These are phyloP conservation scores for Drosophila nasuta DNA, from an alignment of 1,140 invertebrate genomes.

Conservation along the genomic window DNA sequence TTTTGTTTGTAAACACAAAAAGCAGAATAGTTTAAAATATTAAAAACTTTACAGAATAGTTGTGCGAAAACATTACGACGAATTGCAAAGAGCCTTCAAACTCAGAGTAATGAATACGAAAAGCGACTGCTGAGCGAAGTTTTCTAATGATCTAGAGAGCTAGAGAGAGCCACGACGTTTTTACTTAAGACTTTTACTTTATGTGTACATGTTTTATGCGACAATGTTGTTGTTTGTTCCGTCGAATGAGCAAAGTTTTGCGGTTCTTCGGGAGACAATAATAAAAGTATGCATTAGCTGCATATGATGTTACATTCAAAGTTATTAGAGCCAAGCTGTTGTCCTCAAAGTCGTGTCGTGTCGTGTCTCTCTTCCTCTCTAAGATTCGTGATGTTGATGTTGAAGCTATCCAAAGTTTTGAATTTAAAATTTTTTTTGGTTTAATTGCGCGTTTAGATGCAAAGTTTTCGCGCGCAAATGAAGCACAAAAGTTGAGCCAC, in stretches of 20 bases:
- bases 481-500: conserved; percentile 51
- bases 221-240: neutral
- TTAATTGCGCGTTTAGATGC: conserved; percentile 68
- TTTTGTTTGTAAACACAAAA: no score
- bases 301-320: neutral
- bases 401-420: conserved; percentile 16
- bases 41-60: no score
- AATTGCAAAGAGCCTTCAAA: no score
- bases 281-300: conserved; percentile 8
- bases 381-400: neutral
- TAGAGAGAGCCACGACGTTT: neutral
- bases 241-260: conserved; percentile 1
- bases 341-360: neutral
- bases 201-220: neutral
- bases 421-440: conserved; percentile 48
- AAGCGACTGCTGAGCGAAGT: neutral
- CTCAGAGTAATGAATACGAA: no score
- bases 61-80: no score
- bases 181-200: neutral
- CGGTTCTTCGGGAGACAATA: neutral
- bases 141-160: neutral
- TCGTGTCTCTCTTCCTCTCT: neutral
- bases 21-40: no score
- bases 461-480: conserved; percentile 60
- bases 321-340: neutral